Percentiles rank a stretch among this genome's conserved stretches.
Evolutionary conservation across 2,113 vertebrate species (phyloP).

Genomic region (Hemicordylus capensis): DNA sequence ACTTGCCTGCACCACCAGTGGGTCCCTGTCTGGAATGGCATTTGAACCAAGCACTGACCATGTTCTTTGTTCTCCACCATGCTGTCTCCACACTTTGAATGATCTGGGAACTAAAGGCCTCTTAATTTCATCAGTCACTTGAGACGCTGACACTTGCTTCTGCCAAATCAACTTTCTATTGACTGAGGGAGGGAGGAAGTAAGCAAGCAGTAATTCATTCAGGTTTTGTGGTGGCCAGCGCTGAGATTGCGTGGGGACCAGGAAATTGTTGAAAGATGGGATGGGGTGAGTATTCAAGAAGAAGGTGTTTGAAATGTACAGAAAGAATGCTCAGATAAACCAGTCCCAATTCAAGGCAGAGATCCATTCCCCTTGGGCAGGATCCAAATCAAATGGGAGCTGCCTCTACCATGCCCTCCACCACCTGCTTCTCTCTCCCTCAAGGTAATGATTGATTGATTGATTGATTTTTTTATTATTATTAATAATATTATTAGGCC

Average conservation of each 20-base stretch:
- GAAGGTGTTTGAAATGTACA: not conserved
- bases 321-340: no score
- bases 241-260: not conserved
- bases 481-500: no score
- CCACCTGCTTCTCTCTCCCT: no score
- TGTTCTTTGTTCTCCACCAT: not conserved
- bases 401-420: no score
- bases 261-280: not conserved
- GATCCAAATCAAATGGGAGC: no score
- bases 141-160: not conserved
- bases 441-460: no score
- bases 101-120: not conserved
- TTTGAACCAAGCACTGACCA: not conserved
- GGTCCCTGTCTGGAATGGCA: not conserved
- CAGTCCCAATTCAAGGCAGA: no score
- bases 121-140: not conserved
- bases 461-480: no score
- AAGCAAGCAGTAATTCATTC: not conserved
- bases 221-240: not conserved
- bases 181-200: not conserved
- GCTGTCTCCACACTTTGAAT: not conserved
- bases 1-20: not conserved
- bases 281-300: no score
- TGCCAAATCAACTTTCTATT: not conserved
- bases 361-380: no score